These are phyloP conservation scores for Allacma fusca DNA, from an alignment of 2,888 invertebrate genomes.

Conservation along the genomic window DNA sequence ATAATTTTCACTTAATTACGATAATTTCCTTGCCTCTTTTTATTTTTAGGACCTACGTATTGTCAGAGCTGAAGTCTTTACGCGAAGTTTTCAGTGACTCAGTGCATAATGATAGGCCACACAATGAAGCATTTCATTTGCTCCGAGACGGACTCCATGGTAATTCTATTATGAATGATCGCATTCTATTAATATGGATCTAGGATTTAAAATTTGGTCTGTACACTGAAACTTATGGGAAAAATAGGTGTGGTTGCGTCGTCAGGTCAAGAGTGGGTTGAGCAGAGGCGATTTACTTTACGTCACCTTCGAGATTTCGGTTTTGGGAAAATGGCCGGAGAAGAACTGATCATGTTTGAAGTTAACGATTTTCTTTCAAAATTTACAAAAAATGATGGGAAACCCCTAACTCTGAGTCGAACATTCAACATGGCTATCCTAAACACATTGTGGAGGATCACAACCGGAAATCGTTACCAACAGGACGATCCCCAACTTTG, in stretches of 20 bases:
- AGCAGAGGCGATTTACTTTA: constrained; percentile 29
- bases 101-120: background rate
- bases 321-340: constrained; percentile 20
- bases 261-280: constrained; percentile 21
- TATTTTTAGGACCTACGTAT: background rate
- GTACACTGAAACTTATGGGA: too few species aligned
- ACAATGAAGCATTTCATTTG: background rate
- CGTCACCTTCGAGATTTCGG: constrained; percentile 31
- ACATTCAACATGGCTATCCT: constrained; percentile 19
- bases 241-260: constrained; percentile 22
- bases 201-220: too few species aligned
- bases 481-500: constrained; percentile 1
- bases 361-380: background rate
- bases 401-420: background rate
- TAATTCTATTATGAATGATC: too few species aligned
- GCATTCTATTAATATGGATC: too few species aligned
- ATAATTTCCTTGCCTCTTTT: too few species aligned
- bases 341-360: constrained; percentile 8
- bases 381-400: background rate
- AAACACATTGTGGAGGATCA: constrained; percentile 31
- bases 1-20: too few species aligned
- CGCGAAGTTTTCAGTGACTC: constrained; percentile 23
- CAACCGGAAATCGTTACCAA: constrained; percentile 24
- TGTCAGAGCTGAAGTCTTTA: background rate
- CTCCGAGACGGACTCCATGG: constrained; percentile 18